Evolutionary conservation across 2,113 vertebrate species (phyloP).

Genomic region (Gila orcuttii): DNA sequence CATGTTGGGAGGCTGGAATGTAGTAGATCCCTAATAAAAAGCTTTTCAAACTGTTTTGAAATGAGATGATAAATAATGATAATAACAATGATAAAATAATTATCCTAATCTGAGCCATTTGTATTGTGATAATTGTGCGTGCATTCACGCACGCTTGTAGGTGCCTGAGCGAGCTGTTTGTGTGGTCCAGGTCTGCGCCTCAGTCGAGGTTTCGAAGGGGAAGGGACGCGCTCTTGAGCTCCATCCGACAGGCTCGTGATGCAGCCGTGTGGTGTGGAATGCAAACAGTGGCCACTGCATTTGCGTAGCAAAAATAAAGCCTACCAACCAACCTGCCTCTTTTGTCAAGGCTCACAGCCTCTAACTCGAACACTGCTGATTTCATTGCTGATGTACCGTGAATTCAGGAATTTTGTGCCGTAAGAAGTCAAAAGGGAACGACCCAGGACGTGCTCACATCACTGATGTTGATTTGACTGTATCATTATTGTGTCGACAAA

Average conservation of each 20-base stretch:
- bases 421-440: constrained; percentile 4
- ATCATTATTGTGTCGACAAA: neutral
- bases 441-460: constrained; percentile 19
- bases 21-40: neutral
- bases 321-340: constrained; percentile 6
- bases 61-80: neutral
- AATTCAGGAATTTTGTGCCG: constrained; percentile 8
- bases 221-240: constrained; percentile 25
- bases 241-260: constrained; percentile 8
- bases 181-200: constrained; percentile 52
- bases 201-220: constrained; percentile 25
- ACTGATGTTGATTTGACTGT: neutral
- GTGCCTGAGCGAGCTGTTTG: constrained; percentile 49
- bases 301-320: constrained; percentile 60
- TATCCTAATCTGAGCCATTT: constrained; percentile 25
- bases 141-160: constrained; percentile 9
- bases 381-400: constrained; percentile 20
- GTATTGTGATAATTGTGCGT: neutral
- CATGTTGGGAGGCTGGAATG: neutral
- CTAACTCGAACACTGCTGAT: constrained; percentile 24
- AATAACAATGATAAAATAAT: neutral
- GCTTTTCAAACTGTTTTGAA: no score
- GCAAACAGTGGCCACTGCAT: constrained; percentile 59
- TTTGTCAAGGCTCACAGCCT: constrained; percentile 21
- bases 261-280: constrained; percentile 51